These are phyloP conservation scores for Zaprionus obscuricornis DNA, from an alignment of 2,888 invertebrate species.

Conservation along the genomic window DNA sequence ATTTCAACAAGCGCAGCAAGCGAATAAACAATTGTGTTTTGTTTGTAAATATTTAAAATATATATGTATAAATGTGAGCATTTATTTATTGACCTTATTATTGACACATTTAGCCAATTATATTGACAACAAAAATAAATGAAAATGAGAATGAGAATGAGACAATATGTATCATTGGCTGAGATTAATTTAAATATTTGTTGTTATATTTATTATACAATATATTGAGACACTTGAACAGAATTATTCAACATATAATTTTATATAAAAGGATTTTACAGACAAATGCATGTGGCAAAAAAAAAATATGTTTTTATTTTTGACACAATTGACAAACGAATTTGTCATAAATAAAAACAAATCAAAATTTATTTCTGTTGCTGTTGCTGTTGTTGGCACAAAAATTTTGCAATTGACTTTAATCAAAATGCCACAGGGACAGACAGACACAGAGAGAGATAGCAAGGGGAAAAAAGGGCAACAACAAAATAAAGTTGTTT, in stretches of 20 bases:
- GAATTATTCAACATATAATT: too few species aligned
- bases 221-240: slow-evolving; percentile 31
- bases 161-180: slow-evolving; percentile 29
- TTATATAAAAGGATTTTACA: slow-evolving; percentile 13
- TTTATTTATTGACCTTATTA: slow-evolving; percentile 59
- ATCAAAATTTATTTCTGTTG: slow-evolving; percentile 10
- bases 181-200: slow-evolving; percentile 38
- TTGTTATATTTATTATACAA: slow-evolving; percentile 29
- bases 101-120: slow-evolving; percentile 62
- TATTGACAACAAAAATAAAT: slow-evolving; percentile 37
- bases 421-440: slow-evolving; percentile 5
- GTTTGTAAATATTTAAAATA: slow-evolving; percentile 40
- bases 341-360: slow-evolving; percentile 29
- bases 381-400: background rate
- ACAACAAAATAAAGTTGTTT: too few species aligned
- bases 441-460: background rate
- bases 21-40: background rate
- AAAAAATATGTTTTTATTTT: too few species aligned
- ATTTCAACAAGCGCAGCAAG: too few species aligned
- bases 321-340: slow-evolving; percentile 26
- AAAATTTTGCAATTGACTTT: slow-evolving; percentile 18
- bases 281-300: background rate
- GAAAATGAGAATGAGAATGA: too few species aligned
- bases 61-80: too few species aligned
- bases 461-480: too few species aligned